Evolutionary conservation across 2,797 vertebrate genomes (phyloP), one percentile per base, ranked within the genome.

Genomic region (Heteromormyrus szaboi): DNA sequence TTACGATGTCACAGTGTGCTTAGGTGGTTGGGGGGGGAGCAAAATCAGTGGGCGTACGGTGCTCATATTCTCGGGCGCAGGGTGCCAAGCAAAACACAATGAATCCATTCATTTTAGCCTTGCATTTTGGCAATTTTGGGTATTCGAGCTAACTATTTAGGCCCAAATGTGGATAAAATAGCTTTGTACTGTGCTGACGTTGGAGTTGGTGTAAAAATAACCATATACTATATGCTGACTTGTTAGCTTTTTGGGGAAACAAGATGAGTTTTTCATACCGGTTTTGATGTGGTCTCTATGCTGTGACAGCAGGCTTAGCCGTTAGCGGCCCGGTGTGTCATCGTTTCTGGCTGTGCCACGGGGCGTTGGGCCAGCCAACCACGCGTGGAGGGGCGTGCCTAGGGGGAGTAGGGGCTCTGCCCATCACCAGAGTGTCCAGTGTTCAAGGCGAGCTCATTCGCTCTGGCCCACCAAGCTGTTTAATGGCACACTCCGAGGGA

Each of bases 391-490:
- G 22, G 41, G 46, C 9, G 48, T 51, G 41, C 50, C 5, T 33
- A 22, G 48, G 50, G 50, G 79, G 37, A 44, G 37, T 44, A 79
- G 22, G 22, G 46, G 44, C 83, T 29, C 83, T 85, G 48, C 83
- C 44, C 48, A 51, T 85, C 48, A 85, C 48, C 22, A 85, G n/a
- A 37, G 51, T 87, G 53, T 29, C 50, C 37, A 41, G 53, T 56
- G 44, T 25, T n/a, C 83, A 51, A 48, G 83, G 44, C 48, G 14
- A 86, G 33, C 85, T 41, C 85, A 41, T 56, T 59, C 33, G n/a
- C 88, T 62, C 19, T 86, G 44, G 88, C 81, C 83, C 59, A 89
- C 56, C 88, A 85, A 86, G 88, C 88, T 86, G 84, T 85, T 89
- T 72, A 65, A 79, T 79, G 72, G 72, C 72, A 79, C 72, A 79